Evolutionary conservation across 2,797 vertebrate genomes (phyloP).

Genomic region (Bufotes viridis): DNA sequence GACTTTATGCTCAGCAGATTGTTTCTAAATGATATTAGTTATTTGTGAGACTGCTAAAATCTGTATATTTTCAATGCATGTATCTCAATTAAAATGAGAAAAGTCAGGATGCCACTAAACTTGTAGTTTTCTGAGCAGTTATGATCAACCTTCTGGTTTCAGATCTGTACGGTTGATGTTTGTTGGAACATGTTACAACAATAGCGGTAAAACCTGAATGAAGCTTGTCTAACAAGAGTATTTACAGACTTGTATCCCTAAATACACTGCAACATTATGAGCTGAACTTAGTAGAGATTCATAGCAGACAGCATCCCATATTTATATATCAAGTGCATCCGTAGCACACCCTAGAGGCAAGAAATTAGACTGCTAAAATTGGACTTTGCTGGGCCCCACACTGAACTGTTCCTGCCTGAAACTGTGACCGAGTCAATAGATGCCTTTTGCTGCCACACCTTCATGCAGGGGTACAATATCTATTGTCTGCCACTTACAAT

Average conservation of each 20-base stretch:
- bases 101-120: background rate
- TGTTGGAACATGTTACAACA: background rate
- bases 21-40: constrained; percentile 54
- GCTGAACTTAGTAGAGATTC: background rate
- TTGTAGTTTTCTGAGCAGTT: constrained; percentile 7
- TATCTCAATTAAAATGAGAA: constrained; percentile 7
- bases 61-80: constrained; percentile 34
- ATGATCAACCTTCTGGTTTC: background rate
- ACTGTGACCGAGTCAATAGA: too few species aligned
- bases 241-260: constrained; percentile 16
- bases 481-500: too few species aligned
- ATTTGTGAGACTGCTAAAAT: constrained; percentile 37
- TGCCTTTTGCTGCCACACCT: too few species aligned
- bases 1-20: constrained; percentile 68
- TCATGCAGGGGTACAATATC: too few species aligned
- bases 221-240: constrained; percentile 5
- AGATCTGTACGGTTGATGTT: background rate
- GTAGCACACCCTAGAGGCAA: background rate
- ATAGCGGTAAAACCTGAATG: constrained; percentile 1
- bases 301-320: background rate
- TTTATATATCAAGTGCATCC: background rate
- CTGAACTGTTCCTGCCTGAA: too few species aligned
- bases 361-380: too few species aligned
- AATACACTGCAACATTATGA: background rate
- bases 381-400: background rate